Conservation (phyloP, 2,113 vertebrate genomes). For the Gulo gulo region DNA sequence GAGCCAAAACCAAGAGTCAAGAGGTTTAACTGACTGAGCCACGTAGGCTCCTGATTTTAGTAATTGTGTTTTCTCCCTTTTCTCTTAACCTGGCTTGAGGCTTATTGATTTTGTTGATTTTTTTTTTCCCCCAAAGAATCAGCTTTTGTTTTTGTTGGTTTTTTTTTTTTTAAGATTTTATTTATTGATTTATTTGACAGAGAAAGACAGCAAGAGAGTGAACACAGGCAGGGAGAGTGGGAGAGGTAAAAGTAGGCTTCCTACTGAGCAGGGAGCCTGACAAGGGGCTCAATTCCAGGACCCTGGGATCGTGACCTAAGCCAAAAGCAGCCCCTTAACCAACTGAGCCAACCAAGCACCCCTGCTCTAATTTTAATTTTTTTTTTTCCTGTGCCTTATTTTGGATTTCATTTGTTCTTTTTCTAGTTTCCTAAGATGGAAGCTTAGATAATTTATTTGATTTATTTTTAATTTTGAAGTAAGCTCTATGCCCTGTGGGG, state of each 20-base stretch:
- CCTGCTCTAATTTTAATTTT: not conserved
- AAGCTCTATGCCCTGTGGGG: not conserved
- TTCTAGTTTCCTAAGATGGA: not conserved
- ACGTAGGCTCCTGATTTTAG: not conserved
- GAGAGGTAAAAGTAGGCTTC: too few species aligned
- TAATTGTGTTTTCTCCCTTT: not conserved
- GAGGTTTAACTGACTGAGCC: too few species aligned
- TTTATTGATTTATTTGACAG: too few species aligned
- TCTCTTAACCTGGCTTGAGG: not conserved
- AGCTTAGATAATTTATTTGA: not conserved
- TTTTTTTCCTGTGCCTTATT: not conserved
- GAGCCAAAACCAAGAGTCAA: too few species aligned
- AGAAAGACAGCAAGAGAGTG: too few species aligned
- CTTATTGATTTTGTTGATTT: not conserved
- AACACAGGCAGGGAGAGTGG: too few species aligned
- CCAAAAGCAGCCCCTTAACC: not conserved
- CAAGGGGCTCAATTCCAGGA: not conserved
- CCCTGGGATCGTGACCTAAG: not conserved
- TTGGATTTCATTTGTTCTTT: not conserved
- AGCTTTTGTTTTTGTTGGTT: not conserved
- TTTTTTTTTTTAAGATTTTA: not conserved
- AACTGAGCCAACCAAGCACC: not conserved
- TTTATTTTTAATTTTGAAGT: not conserved
- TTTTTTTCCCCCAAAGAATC: not conserved
- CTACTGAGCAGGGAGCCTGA: too few species aligned